Evolutionary conservation across 2,797 vertebrate genomes (phyloP).

Genomic region (Sylvilagus floridanus): DNA sequence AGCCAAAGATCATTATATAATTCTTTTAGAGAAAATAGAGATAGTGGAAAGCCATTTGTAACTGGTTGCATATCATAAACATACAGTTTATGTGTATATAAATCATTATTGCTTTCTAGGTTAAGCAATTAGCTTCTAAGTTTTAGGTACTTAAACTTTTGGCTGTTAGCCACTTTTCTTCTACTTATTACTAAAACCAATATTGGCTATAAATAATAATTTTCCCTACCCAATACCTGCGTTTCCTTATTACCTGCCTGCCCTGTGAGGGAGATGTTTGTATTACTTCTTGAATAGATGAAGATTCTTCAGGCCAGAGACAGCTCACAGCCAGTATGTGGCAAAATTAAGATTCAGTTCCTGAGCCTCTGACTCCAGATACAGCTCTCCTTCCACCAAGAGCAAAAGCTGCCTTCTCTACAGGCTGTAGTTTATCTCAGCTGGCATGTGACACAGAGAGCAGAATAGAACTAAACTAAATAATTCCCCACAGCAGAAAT

Average conservation of each 20-base stretch:
- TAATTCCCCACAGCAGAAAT: neutral
- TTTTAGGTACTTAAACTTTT: conserved; percentile 37
- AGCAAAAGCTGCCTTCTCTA: neutral
- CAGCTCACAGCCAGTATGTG: neutral
- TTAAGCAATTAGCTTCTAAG: neutral
- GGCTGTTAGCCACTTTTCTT: neutral
- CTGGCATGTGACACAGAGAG: neutral
- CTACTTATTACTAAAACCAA: neutral
- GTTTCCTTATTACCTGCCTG: neutral
- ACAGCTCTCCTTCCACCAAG: neutral
- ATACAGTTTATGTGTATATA: neutral
- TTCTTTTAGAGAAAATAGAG: conserved; percentile 37
- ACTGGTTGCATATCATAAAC: neutral
- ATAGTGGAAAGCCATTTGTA: neutral
- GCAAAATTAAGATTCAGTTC: neutral
- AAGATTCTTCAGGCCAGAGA: neutral
- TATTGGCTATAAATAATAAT: neutral
- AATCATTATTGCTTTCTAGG: neutral
- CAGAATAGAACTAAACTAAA: neutral
- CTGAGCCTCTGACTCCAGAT: neutral
- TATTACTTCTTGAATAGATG: neutral
- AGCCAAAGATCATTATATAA: conserved; percentile 32
- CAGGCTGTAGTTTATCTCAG: neutral
- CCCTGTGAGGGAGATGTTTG: neutral
- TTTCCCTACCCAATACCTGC: neutral